phyloP scores from a whole-genome alignment of 2,797 vertebrate genomes.

The Aselliscus stoliczkanus region DNA sequence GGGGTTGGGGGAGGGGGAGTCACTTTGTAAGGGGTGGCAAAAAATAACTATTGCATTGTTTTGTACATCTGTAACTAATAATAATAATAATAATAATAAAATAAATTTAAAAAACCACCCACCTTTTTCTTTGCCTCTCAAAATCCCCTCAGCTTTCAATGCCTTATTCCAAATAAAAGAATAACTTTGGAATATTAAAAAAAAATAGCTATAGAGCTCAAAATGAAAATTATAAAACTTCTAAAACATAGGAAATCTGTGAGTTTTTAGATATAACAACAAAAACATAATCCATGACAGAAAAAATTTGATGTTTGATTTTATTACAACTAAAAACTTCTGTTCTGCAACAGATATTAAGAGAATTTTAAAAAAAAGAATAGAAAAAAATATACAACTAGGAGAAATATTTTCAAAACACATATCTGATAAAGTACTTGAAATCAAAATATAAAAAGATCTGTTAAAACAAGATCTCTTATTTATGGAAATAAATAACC shows the following conservation, averaged over 20 bases:
- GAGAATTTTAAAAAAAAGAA: not conserved
- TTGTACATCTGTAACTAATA: no score
- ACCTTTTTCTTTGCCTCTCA: constrained; percentile 7
- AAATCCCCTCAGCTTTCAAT: not conserved
- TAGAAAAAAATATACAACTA: not conserved
- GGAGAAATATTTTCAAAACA: not conserved
- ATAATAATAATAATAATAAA: no score
- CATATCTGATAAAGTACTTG: not conserved
- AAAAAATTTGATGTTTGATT: not conserved
- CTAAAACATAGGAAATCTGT: not conserved
- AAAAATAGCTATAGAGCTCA: not conserved
- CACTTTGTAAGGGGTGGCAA: no score
- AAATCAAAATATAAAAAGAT: not conserved
- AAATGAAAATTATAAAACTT: not conserved
- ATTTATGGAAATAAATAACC: not conserved
- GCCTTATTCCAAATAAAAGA: not conserved
- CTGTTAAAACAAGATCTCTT: not conserved
- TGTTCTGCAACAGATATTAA: not conserved
- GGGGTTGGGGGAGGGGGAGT: no score
- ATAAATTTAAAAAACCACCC: no score
- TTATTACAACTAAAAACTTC: not conserved
- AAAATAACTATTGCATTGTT: no score
- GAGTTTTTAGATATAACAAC: not conserved
- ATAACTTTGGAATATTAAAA: not conserved
- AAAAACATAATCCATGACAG: not conserved